Percentiles rank a stretch among this genome's conserved stretches.
Conservation (phyloP, 2,888 invertebrate species). For the Drosophila subquinaria region DNA sequence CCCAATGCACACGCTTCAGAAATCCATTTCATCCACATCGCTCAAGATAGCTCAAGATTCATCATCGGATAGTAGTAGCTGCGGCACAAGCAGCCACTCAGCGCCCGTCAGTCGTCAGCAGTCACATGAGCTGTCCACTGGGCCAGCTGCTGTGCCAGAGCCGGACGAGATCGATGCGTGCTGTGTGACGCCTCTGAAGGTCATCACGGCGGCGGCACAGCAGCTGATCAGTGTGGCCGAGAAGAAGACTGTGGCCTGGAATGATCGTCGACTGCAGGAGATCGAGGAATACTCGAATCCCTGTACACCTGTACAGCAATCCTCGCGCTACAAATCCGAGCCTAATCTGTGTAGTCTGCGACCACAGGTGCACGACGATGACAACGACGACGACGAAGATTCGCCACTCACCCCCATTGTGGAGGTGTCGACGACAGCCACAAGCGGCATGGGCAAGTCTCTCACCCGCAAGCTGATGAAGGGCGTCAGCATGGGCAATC, state of each 20-base stretch:
- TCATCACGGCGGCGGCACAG: constrained; percentile 69
- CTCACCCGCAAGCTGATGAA: constrained; percentile 83
- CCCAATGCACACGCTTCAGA: constrained; percentile 75
- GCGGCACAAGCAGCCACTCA: constrained; percentile 65
- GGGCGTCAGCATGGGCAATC: constrained; percentile 85
- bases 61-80: constrained; percentile 63
- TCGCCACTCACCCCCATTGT: constrained; percentile 54
- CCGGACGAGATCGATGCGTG: constrained; percentile 62
- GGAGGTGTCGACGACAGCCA: constrained; percentile 46
- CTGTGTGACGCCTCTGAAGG: constrained; percentile 76
- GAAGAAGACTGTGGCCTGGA: constrained; percentile 80
- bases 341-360: constrained; percentile 82
- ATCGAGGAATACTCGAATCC: constrained; percentile 73
- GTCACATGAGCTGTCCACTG: constrained; percentile 70
- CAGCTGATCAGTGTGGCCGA: constrained; percentile 61
- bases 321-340: constrained; percentile 84
- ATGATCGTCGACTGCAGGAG: constrained; percentile 69
- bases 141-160: constrained; percentile 42
- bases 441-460: constrained; percentile 61
- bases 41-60: constrained; percentile 64
- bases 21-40: constrained; percentile 84
- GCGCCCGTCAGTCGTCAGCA: constrained; percentile 83
- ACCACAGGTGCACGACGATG: constrained; percentile 44
- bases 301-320: constrained; percentile 73
- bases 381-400: constrained; percentile 21